Percentiles rank a stretch among this genome's conserved stretches.
Conservation (phyloP, 2,888 invertebrate species). For the Hymenopus coronatus region DNA sequence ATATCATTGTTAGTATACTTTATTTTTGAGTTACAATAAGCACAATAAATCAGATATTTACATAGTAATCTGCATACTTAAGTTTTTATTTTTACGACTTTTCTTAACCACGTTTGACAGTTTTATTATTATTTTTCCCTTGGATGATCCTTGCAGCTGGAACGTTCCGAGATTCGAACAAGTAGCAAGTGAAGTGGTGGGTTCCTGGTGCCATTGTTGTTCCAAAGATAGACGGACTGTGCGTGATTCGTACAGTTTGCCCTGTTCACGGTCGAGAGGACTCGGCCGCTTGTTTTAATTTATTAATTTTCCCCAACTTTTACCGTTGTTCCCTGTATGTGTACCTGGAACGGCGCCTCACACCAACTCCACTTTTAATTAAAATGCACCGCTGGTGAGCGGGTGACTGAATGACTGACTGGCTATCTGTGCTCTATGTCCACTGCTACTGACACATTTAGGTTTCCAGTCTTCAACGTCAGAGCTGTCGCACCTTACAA, state of each 20-base stretch:
- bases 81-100: no score
- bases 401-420: not conserved
- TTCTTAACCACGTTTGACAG: no score
- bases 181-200: not conserved
- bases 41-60: no score
- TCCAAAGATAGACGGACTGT: not conserved
- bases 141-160: not conserved
- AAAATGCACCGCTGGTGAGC: constrained; percentile 32
- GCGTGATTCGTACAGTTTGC: constrained; percentile 27
- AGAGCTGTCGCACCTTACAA: not conserved
- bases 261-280: constrained; percentile 18
- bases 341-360: constrained; percentile 36
- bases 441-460: not conserved
- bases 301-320: constrained; percentile 29
- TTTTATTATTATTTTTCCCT: no score
- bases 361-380: constrained; percentile 40
- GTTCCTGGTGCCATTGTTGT: not conserved
- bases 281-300: constrained; percentile 26
- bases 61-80: no score
- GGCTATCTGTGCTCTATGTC: not conserved
- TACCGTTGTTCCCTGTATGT: constrained; percentile 13
- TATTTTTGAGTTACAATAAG: no score
- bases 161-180: not conserved
- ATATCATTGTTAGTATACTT: no score
- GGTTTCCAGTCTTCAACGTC: no score